Conservation (phyloP, 2,113 vertebrate genomes). For the Petromus typicus region DNA sequence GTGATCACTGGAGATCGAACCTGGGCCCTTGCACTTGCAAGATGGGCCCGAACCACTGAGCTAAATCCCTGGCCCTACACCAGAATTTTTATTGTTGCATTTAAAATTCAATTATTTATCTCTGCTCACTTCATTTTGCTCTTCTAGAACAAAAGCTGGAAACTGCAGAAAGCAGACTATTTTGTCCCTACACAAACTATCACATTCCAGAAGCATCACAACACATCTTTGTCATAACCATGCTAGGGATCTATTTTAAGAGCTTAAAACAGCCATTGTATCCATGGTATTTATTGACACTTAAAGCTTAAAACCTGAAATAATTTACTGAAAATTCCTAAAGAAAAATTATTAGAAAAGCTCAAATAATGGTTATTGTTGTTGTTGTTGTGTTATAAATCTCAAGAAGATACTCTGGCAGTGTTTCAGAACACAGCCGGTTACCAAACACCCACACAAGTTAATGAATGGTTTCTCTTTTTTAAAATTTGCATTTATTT, state of each 20-base stretch:
- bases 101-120: background rate
- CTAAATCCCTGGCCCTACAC: background rate
- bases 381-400: background rate
- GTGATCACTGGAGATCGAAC: too few species aligned
- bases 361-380: background rate
- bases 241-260: background rate
- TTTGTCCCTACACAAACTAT: slow-evolving; percentile 8
- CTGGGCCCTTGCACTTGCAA: too few species aligned
- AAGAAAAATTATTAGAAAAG: too few species aligned
- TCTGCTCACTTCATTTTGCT: background rate
- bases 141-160: slow-evolving; percentile 57
- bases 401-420: slow-evolving; percentile 18
- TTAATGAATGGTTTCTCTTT: slow-evolving; percentile 2
- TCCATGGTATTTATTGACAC: background rate
- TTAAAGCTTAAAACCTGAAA: background rate
- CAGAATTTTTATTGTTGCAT: too few species aligned
- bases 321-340: slow-evolving; percentile 19
- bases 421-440: slow-evolving; percentile 16
- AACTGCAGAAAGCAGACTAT: slow-evolving; percentile 15
- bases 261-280: background rate
- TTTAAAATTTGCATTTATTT: too few species aligned
- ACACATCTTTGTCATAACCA: background rate
- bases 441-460: background rate
- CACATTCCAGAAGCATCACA: background rate
- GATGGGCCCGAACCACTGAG: too few species aligned